A percentile compares a stretch with the other conserved stretches of the same genome.
Evolutionary conservation across 2,888 invertebrate genomes (phyloP).

Genomic region (Ceramica pisi): DNA sequence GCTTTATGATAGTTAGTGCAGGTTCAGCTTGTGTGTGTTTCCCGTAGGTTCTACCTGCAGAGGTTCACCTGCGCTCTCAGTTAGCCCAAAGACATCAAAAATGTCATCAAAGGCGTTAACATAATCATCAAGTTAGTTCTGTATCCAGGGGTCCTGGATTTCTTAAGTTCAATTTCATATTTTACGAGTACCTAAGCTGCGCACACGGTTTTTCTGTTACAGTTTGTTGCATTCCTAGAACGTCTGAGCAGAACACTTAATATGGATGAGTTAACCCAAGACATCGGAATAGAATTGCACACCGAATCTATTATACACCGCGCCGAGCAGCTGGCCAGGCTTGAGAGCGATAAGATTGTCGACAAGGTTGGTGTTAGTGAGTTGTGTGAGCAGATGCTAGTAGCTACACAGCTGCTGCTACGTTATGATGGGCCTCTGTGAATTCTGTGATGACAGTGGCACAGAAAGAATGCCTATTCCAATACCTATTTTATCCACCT

Average conservation of each 20-base stretch:
- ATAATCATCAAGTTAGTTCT: no score
- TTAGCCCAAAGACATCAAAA: not conserved
- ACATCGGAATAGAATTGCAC: constrained; percentile 95
- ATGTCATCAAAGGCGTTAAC: no score
- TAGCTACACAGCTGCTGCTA: not conserved
- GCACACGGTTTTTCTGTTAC: constrained; percentile 72
- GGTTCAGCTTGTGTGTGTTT: not conserved
- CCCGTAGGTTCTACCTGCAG: not conserved
- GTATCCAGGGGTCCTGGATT: not conserved
- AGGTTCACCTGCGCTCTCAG: not conserved
- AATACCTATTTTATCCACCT: not conserved
- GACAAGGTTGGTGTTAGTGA: constrained; percentile 94
- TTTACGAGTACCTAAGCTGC: not conserved
- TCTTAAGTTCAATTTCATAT: not conserved
- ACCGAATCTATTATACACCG: constrained; percentile 96
- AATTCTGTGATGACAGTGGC: not conserved
- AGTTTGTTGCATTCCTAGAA: constrained; percentile 96
- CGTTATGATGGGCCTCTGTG: no score
- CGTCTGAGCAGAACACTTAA: constrained; percentile 95
- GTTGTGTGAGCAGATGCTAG: constrained; percentile 29
- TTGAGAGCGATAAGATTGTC: constrained; percentile 95
- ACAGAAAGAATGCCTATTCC: not conserved
- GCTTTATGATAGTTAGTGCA: constrained; percentile 9
- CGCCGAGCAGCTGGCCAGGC: constrained; percentile 95
- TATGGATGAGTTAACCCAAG: constrained; percentile 95